Conservation (phyloP, 2,113 vertebrate species). For the Oreochromis tanganicae region DNA sequence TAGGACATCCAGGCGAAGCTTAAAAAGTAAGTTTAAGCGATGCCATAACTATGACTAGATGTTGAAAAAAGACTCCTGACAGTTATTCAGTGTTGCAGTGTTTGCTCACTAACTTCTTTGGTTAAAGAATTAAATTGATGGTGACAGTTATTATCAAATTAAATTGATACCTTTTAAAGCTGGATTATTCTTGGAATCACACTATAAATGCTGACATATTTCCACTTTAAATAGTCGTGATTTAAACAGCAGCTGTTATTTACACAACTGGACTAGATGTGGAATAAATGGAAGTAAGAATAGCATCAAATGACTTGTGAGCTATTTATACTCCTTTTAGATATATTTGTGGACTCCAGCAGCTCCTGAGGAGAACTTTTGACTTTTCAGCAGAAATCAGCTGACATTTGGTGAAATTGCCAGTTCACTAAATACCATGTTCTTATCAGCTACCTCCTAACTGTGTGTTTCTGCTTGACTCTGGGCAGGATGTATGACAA, state of each 20-base stretch:
- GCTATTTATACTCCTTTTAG: not conserved
- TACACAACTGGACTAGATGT: not conserved
- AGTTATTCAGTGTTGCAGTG: not conserved
- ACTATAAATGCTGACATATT: not conserved
- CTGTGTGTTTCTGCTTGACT: not conserved
- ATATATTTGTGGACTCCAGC: not conserved
- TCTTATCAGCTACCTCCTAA: not conserved
- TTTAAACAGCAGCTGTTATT: not conserved
- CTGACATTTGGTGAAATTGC: not conserved
- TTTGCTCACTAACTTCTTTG: not conserved
- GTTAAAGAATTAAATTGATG: not conserved
- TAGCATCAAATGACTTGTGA: not conserved
- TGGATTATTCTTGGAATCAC: not conserved
- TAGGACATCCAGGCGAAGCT: not conserved
- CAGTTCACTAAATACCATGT: not conserved
- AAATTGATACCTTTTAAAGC: not conserved
- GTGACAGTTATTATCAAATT: not conserved
- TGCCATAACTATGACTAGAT: not conserved
- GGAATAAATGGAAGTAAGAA: not conserved
- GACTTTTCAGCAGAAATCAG: not conserved
- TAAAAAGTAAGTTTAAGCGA: not conserved
- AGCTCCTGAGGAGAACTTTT: accelerated
- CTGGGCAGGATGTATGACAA: not conserved
- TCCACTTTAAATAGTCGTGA: not conserved
- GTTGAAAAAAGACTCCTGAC: not conserved